Base-by-base conservation (phyloP, 2,888 invertebrate species). In the Glaucopsyche alexis region DNA sequence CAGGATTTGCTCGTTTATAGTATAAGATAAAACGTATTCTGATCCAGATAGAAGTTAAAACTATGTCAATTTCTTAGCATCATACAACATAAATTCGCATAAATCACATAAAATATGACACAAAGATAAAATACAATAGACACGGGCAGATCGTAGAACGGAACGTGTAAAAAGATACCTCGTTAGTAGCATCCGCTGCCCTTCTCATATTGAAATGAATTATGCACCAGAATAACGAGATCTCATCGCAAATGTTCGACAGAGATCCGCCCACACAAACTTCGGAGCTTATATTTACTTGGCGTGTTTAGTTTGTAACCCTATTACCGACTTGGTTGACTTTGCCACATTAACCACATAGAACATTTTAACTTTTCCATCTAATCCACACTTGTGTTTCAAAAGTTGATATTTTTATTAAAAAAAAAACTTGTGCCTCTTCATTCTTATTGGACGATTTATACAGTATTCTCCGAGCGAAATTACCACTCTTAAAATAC, bases 111-210 rank as follows among this genome's bases (percentile, higher is more conserved):
- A 55, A 66, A 71, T 29, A 69, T 47, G 45, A 60, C 42, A 49
- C 50, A 55, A 71, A 71, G 67, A 71, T 60, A 74, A 74, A 73
- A 70, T 66, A 74, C 74, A 72, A 45, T 72, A 66, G 40, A 38
- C 67, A 55, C 14, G 47, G 42, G 70, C 67, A 69, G 45, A 38
- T 69, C 76, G 72, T 73, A 74, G 73, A 75, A 75, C 70, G 74
- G 73, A 73, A 75, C 73, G 76, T 77, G 77, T 78, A 77, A 78
- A 81, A 81, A 82, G 81, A 80, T 77, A 77, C 80, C 84, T 85
- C 83, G 81, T 84, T 84, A 84, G 80, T 73, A 74, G 80, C 78
- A 81, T 82, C 83, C 83, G 80, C 76, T 76, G 76, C 76, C 76
- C 75, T 77, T 79, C 77, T 77, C 77, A 76, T 78, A 79, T 80